Evolutionary conservation across 2,113 vertebrate species (phyloP).

Genomic region (Stomatorhinus ivindoensis): DNA sequence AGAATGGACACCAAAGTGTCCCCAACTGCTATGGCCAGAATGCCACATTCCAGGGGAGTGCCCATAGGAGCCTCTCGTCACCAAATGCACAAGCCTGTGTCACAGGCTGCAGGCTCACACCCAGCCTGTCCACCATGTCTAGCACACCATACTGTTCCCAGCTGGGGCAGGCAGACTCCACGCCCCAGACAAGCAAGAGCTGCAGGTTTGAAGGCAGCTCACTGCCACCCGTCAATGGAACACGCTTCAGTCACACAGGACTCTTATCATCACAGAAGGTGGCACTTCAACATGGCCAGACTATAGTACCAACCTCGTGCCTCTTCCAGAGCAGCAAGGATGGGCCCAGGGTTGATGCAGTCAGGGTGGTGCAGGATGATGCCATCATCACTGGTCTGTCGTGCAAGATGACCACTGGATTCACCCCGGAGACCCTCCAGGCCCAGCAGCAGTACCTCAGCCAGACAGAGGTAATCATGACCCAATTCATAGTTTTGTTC

Average conservation of each 20-base stretch:
- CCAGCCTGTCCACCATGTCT: background rate
- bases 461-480: conserved; percentile 34
- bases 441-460: conserved; percentile 37
- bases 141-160: conserved; percentile 32
- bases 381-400: conserved; percentile 2
- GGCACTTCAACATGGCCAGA: conserved; percentile 8
- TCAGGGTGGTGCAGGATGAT: conserved; percentile 24
- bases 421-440: conserved; percentile 11
- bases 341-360: background rate
- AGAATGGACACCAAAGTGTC: conserved; percentile 28
- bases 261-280: conserved; percentile 16
- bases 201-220: conserved; percentile 34
- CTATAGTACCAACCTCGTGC: conserved; percentile 28
- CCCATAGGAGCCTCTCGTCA: background rate
- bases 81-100: background rate
- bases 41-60: background rate
- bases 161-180: conserved; percentile 17
- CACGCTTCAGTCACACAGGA: background rate
- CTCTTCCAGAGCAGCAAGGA: conserved; percentile 33
- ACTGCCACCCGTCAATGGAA: background rate
- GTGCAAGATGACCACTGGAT: background rate
- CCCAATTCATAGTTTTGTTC: background rate
- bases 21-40: background rate
- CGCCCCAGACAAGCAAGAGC: conserved; percentile 29
- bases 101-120: background rate